phyloP scores from a whole-genome alignment of 2,888 invertebrate genomes.

The Noctua comes region DNA sequence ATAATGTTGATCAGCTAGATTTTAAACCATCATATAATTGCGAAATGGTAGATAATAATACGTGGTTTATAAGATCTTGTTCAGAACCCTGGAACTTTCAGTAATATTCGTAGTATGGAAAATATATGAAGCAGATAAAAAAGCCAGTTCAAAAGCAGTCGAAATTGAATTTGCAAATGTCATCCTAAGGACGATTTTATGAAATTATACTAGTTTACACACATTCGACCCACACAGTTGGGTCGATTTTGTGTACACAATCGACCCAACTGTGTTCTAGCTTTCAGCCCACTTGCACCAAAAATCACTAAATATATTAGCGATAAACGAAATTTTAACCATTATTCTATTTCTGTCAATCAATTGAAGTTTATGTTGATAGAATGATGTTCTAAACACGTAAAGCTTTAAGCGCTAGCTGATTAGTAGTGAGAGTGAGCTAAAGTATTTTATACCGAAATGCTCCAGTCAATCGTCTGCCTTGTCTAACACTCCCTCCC shows the following conservation, averaged over 20 bases:
- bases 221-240: too few species aligned
- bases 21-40: conserved; percentile 18
- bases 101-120: not conserved
- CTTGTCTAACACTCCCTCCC: not conserved
- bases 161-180: not conserved
- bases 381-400: not conserved
- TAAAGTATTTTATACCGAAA: not conserved
- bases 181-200: not conserved
- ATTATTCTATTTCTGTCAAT: not conserved
- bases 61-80: not conserved
- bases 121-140: not conserved
- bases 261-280: not conserved
- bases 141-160: not conserved
- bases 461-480: not conserved
- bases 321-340: not conserved
- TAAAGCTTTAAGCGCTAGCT: not conserved
- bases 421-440: not conserved
- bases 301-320: not conserved
- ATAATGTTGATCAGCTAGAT: conserved; percentile 55
- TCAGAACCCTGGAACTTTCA: not conserved
- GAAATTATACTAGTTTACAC: not conserved
- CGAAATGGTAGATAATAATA: not conserved
- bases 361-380: not conserved
- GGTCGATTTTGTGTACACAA: too few species aligned
- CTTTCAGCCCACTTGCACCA: not conserved